These are phyloP conservation scores for Ceratosolen solmsi DNA, from an alignment of 1,140 invertebrate species.

Conservation along the genomic window DNA sequence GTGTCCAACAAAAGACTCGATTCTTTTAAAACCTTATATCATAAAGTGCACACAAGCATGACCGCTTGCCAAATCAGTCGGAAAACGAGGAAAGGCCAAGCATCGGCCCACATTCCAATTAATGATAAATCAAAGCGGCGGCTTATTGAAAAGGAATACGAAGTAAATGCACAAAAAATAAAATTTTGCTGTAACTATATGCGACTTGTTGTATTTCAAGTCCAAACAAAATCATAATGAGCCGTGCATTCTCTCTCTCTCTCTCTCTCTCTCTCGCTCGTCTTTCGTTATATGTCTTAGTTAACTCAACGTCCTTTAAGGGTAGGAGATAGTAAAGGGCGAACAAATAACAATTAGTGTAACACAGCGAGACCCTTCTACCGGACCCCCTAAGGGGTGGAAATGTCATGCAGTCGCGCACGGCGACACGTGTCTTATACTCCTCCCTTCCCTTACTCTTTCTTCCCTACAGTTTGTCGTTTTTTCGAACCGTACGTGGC, in stretches of 20 bases:
- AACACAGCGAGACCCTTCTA: conserved; percentile 53
- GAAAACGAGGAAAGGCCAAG: conserved; percentile 12
- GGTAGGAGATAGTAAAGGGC: conserved; percentile 13
- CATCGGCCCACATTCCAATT: background rate
- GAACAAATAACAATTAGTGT: conserved; percentile 65
- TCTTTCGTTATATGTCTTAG: background rate
- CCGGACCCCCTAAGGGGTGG: conserved; percentile 22
- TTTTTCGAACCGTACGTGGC: background rate
- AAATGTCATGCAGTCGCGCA: conserved; percentile 38
- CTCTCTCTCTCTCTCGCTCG: background rate
- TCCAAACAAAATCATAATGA: background rate
- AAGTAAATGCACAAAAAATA: too few relatives aligned
- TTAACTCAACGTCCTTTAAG: conserved; percentile 37
- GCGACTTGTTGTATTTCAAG: too few relatives aligned
- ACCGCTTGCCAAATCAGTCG: background rate
- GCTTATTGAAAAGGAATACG: conserved; percentile 9
- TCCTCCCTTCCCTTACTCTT: conserved; percentile 17
- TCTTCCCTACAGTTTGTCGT: conserved; percentile 11
- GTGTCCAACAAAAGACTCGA: background rate
- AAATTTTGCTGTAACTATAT: too few relatives aligned
- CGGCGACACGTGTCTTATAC: conserved; percentile 29
- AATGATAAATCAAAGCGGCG: conserved; percentile 20
- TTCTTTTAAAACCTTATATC: background rate
- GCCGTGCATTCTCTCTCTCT: background rate
- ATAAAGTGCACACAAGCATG: background rate